Evolutionary conservation across 2,113 vertebrate genomes (phyloP).

Genomic region (Stigmatopora argus): DNA sequence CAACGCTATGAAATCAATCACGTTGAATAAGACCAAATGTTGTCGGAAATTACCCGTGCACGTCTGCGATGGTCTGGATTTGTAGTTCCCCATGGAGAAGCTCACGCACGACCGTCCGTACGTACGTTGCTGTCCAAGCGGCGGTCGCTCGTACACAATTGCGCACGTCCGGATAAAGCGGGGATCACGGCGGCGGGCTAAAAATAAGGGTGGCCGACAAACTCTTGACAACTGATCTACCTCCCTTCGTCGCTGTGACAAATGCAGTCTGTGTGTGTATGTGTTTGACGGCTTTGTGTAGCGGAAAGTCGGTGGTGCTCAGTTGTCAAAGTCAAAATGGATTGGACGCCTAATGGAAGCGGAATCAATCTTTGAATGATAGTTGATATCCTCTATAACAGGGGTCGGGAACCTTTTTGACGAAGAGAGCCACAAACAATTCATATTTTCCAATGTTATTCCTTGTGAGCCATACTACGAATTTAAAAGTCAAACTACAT

Average conservation of each 20-base stretch:
- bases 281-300: not conserved
- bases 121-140: slow-evolving; percentile 30
- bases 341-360: too few species aligned
- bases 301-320: too few species aligned
- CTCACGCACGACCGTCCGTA: slow-evolving; percentile 22
- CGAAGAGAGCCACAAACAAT: too few species aligned
- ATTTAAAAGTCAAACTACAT: too few species aligned
- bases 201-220: slow-evolving; percentile 84
- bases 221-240: slow-evolving; percentile 70
- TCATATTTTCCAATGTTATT: too few species aligned
- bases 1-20: not conserved
- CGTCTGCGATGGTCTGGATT: slow-evolving; percentile 92
- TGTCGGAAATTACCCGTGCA: slow-evolving; percentile 81
- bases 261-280: slow-evolving; percentile 5
- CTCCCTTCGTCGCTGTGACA: slow-evolving; percentile 14
- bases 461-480: too few species aligned
- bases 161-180: slow-evolving; percentile 69
- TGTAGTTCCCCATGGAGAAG: slow-evolving; percentile 89
- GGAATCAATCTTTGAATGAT: too few species aligned
- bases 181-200: slow-evolving; percentile 76
- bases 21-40: not conserved
- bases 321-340: too few species aligned
- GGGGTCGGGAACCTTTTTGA: too few species aligned
- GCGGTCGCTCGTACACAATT: slow-evolving; percentile 67
- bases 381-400: too few species aligned